These are phyloP conservation scores for Oasisia sp. DNA, from an alignment of 2,888 invertebrate genomes.

Conservation along the genomic window DNA sequence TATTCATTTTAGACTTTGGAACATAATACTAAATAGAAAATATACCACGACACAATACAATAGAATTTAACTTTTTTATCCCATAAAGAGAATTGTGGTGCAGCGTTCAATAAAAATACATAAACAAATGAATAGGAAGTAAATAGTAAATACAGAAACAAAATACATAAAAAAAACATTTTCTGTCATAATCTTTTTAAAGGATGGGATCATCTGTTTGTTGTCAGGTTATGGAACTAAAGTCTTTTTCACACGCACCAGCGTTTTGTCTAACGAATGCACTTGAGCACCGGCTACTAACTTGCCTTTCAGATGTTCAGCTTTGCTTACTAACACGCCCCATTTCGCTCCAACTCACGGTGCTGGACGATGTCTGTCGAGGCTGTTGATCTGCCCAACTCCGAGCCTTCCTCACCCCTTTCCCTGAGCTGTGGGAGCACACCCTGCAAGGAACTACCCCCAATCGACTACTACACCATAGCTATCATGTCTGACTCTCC, in stretches of 20 bases:
- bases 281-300: neutral
- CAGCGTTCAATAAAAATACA: too few relatives aligned
- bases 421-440: neutral
- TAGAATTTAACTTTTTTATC: too few relatives aligned
- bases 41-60: too few relatives aligned
- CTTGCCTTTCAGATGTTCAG: neutral
- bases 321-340: neutral
- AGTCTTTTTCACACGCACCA: neutral
- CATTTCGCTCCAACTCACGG: neutral
- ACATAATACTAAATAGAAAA: too few relatives aligned
- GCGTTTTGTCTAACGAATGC: neutral
- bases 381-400: neutral
- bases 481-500: constrained; percentile 26
- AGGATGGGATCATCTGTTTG: neutral
- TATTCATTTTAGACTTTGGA: too few relatives aligned
- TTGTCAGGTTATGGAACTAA: neutral
- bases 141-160: too few relatives aligned
- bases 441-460: constrained; percentile 18
- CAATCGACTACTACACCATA: constrained; percentile 26
- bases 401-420: neutral
- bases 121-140: too few relatives aligned
- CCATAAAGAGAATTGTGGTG: too few relatives aligned
- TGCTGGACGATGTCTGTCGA: neutral
- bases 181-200: too few relatives aligned
- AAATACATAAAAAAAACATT: too few relatives aligned